Evolutionary conservation across 2,113 vertebrate genomes (phyloP).

Genomic region (Acrocephalus arundinaceus): DNA sequence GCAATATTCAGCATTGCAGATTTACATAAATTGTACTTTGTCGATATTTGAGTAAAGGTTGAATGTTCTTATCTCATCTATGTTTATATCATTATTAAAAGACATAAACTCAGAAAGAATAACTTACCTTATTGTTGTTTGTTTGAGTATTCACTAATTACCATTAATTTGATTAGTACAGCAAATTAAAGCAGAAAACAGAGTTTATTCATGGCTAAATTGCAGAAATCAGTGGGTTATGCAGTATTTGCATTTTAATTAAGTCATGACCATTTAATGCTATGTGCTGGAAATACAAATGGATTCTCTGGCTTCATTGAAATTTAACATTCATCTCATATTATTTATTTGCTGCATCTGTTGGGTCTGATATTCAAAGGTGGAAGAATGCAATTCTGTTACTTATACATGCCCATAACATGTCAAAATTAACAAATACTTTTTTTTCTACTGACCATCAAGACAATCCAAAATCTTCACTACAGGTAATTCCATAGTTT

Average conservation of each 20-base stretch:
- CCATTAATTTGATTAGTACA: conserved; percentile 32
- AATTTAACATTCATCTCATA: neutral
- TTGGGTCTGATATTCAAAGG: neutral
- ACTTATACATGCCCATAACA: neutral
- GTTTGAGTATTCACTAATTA: conserved; percentile 19
- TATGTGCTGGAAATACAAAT: neutral
- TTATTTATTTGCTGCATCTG: neutral
- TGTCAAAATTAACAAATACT: neutral
- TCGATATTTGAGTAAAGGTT: neutral
- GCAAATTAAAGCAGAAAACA: conserved; percentile 29
- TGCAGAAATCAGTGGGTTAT: conserved; percentile 25
- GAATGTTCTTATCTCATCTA: neutral
- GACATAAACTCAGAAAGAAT: neutral
- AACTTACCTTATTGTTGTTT: neutral
- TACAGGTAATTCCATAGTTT: neutral
- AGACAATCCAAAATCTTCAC: neutral
- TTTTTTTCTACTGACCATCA: neutral
- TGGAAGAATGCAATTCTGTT: neutral
- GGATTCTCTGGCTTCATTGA: neutral
- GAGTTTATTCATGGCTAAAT: conserved; percentile 16
- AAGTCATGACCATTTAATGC: neutral
- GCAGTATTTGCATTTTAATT: conserved; percentile 53
- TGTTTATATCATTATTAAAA: neutral
- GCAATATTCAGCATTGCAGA: neutral
- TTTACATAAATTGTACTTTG: neutral